Conservation (phyloP, 2,888 invertebrate genomes). For the Eupithecia exiguata region DNA sequence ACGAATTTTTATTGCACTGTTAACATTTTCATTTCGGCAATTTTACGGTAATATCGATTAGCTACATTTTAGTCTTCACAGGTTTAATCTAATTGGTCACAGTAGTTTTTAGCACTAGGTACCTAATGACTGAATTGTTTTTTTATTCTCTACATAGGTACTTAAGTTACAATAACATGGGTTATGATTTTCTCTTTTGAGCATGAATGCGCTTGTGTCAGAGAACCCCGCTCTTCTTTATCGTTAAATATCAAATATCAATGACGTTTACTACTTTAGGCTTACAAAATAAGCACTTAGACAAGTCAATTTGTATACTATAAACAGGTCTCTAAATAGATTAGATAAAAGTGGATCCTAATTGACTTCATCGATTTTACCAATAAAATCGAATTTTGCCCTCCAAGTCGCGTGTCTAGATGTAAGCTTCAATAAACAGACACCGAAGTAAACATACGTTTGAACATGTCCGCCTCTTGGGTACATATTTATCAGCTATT, state of each 20-base stretch:
- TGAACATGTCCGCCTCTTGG: constrained; percentile 11
- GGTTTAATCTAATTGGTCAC: neutral
- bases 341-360: too few relatives aligned
- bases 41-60: neutral
- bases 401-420: neutral
- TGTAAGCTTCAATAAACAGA: neutral
- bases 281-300: too few relatives aligned
- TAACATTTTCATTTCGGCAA: neutral
- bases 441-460: neutral
- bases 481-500: constrained; percentile 13
- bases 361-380: neutral
- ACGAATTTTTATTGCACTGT: neutral
- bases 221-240: too few relatives aligned
- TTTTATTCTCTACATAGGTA: too few relatives aligned
- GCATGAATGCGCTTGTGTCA: too few relatives aligned
- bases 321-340: too few relatives aligned
- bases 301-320: too few relatives aligned
- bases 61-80: neutral
- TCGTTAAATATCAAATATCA: too few relatives aligned
- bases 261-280: too few relatives aligned
- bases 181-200: too few relatives aligned
- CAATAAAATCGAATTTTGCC: neutral
- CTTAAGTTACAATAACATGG: too few relatives aligned
- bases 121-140: too few relatives aligned
- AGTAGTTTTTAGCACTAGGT: neutral